These are phyloP conservation scores for Paelopatides confundens DNA, from an alignment of 53 echinoderm and acorn worm genomes.

Conservation along the genomic window DNA sequence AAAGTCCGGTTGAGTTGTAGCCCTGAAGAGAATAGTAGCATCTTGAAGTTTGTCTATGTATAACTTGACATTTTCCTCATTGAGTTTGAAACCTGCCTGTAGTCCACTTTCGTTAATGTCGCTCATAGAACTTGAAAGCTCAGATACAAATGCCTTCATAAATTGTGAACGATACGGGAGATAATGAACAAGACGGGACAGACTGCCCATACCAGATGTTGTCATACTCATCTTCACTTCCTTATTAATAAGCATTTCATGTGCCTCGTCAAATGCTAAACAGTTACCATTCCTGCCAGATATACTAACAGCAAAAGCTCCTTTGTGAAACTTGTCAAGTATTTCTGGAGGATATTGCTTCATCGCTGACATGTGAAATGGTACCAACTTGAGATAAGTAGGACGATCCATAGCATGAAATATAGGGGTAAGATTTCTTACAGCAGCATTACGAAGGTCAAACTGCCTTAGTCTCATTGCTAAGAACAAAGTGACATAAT, in stretches of 20 bases:
- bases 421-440: background rate
- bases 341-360: conserved; percentile 48
- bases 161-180: background rate
- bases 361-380: conserved; percentile 35
- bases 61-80: no score
- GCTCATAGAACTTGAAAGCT: background rate
- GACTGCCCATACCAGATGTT: no score
- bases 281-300: conserved; percentile 50
- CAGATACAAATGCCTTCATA: background rate
- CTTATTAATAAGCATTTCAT: conserved; percentile 78
- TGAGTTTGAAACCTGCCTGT: background rate
- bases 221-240: conserved; percentile 47
- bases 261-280: conserved; percentile 71
- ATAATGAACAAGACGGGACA: background rate
- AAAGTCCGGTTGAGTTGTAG: background rate
- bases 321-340: conserved; percentile 56
- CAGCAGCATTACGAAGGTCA: background rate
- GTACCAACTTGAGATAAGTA: conserved; percentile 25
- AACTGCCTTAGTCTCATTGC: background rate
- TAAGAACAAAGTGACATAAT: background rate
- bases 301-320: conserved; percentile 66
- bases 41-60: background rate
- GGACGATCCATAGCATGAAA: conserved; percentile 25
- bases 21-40: background rate
- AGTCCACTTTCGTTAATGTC: background rate